These are phyloP conservation scores for Vanessa tameamea DNA, from an alignment of 1,140 invertebrate genomes.

Conservation along the genomic window DNA sequence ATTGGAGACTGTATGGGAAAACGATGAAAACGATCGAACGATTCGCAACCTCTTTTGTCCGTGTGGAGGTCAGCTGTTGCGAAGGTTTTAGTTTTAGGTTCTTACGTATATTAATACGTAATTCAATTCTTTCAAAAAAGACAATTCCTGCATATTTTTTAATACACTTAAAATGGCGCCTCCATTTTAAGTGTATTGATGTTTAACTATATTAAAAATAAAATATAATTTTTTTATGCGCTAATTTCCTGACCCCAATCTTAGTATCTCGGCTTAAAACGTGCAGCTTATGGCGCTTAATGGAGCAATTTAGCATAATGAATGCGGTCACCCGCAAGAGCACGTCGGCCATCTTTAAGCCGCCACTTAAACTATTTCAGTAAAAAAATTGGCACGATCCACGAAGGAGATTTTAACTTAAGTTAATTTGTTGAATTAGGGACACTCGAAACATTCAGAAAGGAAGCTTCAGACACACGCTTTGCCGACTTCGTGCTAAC, in stretches of 20 bases:
- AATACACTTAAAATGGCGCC: background rate
- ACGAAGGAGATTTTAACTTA: conserved; percentile 5
- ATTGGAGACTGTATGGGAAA: no score
- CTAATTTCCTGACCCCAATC: conserved; percentile 43
- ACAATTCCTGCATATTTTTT: background rate
- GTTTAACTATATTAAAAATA: conserved; percentile 26
- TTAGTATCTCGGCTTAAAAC: conserved; percentile 50
- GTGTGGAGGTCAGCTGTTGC: no score
- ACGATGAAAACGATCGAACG: no score
- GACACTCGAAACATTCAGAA: background rate
- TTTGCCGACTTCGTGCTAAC: no score
- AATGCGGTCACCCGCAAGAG: conserved; percentile 48
- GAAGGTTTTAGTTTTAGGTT: no score
- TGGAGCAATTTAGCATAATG: conserved; percentile 62
- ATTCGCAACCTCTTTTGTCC: no score
- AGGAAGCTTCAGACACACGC: background rate
- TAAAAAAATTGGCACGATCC: conserved; percentile 23
- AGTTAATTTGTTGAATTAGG: conserved; percentile 8
- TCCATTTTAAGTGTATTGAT: no score
- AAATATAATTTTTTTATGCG: conserved; percentile 23
- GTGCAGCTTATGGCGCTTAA: conserved; percentile 58
- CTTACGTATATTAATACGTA: background rate
- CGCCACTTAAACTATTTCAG: conserved; percentile 38
- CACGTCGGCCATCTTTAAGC: conserved; percentile 41
- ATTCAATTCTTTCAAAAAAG: background rate